These are phyloP conservation scores for Leptopilina drosophilae DNA, from an alignment of 2,888 invertebrate genomes.

Conservation along the genomic window DNA sequence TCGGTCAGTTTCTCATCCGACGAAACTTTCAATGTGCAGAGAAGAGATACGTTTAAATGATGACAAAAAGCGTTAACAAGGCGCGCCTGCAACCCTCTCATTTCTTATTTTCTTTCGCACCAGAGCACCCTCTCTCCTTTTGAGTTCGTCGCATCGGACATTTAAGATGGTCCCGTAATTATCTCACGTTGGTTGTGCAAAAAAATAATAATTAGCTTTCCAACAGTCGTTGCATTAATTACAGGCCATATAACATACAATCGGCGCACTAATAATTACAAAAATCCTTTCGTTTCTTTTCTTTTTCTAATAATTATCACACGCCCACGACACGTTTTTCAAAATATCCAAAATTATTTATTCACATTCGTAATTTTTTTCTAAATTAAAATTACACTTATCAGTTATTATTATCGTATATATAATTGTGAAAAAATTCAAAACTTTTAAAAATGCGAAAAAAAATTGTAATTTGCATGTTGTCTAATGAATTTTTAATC, in stretches of 20 bases:
- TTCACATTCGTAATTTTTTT: neutral
- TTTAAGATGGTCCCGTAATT: constrained; percentile 64
- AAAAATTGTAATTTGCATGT: no score
- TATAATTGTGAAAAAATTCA: no score
- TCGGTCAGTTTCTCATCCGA: constrained; percentile 15
- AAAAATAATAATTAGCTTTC: constrained; percentile 74
- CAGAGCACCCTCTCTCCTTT: neutral
- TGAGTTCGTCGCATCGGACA: constrained; percentile 49
- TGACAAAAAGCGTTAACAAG: constrained; percentile 69
- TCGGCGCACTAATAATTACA: constrained; percentile 32
- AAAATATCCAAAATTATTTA: neutral
- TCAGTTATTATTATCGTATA: no score
- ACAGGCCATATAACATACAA: constrained; percentile 52
- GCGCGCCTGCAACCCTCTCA: constrained; percentile 37
- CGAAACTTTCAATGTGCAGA: constrained; percentile 46
- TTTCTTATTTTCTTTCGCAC: constrained; percentile 19
- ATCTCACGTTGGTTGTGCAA: constrained; percentile 64
- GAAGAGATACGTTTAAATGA: neutral
- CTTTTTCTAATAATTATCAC: neutral
- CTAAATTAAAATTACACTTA: no score
- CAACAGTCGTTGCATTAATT: constrained; percentile 68
- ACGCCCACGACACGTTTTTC: constrained; percentile 37
- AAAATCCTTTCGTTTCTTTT: neutral
- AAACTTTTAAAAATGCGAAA: no score
- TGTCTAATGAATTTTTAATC: no score